Percentiles rank a stretch among this genome's conserved stretches.
These are phyloP conservation scores for Xiphophorus couchianus DNA, from an alignment of 2,113 vertebrate genomes.

Conservation along the genomic window DNA sequence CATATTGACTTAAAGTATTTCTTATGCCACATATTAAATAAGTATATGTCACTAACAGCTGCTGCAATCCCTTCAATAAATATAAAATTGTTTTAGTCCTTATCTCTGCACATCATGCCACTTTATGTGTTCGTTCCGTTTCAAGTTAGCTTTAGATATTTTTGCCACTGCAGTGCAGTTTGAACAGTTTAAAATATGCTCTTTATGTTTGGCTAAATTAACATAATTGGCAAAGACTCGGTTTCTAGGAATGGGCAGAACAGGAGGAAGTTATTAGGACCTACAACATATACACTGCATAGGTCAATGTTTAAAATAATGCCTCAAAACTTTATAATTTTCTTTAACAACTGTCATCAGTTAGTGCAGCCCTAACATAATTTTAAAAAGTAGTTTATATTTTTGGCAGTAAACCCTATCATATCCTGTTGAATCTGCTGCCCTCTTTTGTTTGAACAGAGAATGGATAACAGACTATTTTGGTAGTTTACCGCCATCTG, in stretches of 20 bases:
- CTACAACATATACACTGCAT: too few relatives aligned
- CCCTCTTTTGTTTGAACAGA: conserved; percentile 50
- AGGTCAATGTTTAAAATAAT: not conserved
- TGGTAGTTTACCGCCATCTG: conserved; percentile 75
- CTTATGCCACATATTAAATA: too few relatives aligned
- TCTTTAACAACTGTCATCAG: not conserved
- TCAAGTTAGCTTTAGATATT: too few relatives aligned
- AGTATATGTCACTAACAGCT: too few relatives aligned
- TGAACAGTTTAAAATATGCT: not conserved
- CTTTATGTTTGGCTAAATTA: not conserved
- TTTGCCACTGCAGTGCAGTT: not conserved
- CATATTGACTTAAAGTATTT: not conserved
- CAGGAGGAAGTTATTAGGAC: too few relatives aligned
- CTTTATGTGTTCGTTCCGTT: too few relatives aligned
- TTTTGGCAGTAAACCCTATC: not conserved
- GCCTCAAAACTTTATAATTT: not conserved
- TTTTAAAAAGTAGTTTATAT: not conserved
- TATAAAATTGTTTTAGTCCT: too few relatives aligned
- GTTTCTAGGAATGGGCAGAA: too few relatives aligned
- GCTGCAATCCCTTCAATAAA: too few relatives aligned
- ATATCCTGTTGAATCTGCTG: conserved; percentile 35
- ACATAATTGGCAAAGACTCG: too few relatives aligned
- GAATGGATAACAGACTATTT: not conserved
- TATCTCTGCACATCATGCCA: too few relatives aligned
- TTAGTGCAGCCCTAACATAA: not conserved